These are phyloP conservation scores for Salvelinus namaycush DNA, from an alignment of 2,113 vertebrate species.

Conservation along the genomic window DNA sequence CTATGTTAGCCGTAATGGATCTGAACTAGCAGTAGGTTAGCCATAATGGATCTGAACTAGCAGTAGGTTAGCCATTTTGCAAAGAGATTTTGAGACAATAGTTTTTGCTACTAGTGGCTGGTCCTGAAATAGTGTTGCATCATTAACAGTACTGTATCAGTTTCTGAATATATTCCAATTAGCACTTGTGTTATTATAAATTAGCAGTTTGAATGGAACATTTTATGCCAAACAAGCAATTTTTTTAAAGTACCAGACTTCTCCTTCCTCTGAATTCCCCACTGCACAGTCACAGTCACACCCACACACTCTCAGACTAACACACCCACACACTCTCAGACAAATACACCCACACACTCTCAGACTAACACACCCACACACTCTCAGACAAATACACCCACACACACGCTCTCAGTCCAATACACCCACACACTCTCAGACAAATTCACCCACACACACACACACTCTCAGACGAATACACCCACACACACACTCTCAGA, in stretches of 20 bases:
- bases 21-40: no score
- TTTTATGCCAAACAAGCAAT: neutral
- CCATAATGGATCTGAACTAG: no score
- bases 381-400: no score
- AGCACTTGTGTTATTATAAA: neutral
- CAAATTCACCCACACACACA: neutral
- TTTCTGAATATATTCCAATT: neutral
- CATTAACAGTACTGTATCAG: no score
- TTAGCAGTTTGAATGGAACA: neutral
- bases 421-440: neutral
- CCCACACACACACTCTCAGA: no score
- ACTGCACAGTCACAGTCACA: constrained; percentile 8
- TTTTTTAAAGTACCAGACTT: constrained; percentile 15
- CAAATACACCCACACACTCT: no score
- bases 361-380: no score
- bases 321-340: neutral
- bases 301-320: neutral
- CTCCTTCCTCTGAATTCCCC: neutral
- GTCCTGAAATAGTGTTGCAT: no score
- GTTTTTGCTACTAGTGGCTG: no score
- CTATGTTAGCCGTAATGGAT: no score
- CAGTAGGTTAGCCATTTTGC: neutral
- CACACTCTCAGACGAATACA: neutral
- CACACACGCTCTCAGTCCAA: no score
- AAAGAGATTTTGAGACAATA: no score